Evolutionary conservation across 2,888 invertebrate genomes (phyloP).

Genomic region (Drosophila kokeensis): DNA sequence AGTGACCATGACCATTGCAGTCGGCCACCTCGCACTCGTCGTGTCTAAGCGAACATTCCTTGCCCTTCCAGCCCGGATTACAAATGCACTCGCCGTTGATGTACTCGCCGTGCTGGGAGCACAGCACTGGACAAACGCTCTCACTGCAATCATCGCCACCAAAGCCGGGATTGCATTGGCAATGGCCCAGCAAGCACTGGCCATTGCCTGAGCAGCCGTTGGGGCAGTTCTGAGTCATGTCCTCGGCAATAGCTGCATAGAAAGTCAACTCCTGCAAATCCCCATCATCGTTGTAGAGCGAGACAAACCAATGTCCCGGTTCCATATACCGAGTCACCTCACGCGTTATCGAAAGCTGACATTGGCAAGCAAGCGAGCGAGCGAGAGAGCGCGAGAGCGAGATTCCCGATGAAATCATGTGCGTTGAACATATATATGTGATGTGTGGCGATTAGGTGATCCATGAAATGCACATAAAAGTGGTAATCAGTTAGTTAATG

Average conservation of each 20-base stretch:
- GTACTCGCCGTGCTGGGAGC: conserved; percentile 98
- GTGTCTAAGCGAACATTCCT: conserved; percentile 97
- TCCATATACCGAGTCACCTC: conserved; percentile 98
- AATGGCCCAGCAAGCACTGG: conserved; percentile 97
- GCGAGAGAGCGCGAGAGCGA: not conserved
- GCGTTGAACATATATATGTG: conserved; percentile 9
- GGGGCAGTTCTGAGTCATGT: conserved; percentile 97
- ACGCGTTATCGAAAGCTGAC: conserved; percentile 91
- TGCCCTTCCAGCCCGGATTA: conserved; percentile 99
- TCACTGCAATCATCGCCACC: conserved; percentile 98
- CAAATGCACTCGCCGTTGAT: conserved; percentile 98
- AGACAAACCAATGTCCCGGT: conserved; percentile 98
- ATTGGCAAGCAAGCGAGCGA: conserved; percentile 14
- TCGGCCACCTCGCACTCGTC: conserved; percentile 98
- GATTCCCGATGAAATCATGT: not conserved
- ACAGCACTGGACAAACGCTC: conserved; percentile 98
- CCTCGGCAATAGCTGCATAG: conserved; percentile 93
- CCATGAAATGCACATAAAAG: conserved; percentile 59
- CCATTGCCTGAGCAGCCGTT: conserved; percentile 99
- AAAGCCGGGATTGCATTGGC: conserved; percentile 98
- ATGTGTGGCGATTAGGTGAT: conserved; percentile 26
- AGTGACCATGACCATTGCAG: conserved; percentile 98
- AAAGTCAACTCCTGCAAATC: conserved; percentile 95
- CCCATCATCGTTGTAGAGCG: conserved; percentile 97
- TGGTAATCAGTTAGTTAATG: conserved; percentile 42